A percentile compares a stretch with the other conserved stretches of the same genome.
phyloP scores from a whole-genome alignment of 1,140 invertebrate species.

The Bombus ignitus region DNA sequence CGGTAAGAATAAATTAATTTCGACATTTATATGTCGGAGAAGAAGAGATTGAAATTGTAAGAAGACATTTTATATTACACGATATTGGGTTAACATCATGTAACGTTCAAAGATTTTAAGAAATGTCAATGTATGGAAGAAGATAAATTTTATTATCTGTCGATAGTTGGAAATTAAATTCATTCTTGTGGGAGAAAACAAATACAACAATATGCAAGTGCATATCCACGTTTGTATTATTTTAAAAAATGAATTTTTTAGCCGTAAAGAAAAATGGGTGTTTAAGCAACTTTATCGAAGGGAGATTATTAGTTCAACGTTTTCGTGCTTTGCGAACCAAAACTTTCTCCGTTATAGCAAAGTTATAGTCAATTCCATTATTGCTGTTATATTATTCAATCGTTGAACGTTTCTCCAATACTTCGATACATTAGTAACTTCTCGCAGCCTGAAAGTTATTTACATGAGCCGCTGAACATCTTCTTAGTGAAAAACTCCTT shows the following conservation, averaged over 20 bases:
- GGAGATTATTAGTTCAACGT: slow-evolving; percentile 1
- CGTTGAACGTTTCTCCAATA: slow-evolving; percentile 12
- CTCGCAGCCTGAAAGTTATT: neutral
- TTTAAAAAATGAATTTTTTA: neutral
- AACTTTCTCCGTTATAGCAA: neutral
- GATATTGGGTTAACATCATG: neutral
- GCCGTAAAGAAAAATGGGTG: neutral
- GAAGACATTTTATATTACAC: neutral
- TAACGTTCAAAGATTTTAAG: neutral
- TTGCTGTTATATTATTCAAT: slow-evolving; percentile 33
- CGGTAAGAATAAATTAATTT: neutral
- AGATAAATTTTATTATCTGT: neutral
- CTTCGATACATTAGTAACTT: slow-evolving; percentile 9
- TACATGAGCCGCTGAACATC: neutral
- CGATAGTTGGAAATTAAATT: neutral
- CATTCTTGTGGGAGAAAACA: neutral
- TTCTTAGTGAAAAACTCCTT: neutral
- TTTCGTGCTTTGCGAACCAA: neutral
- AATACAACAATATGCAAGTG: neutral
- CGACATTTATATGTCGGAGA: neutral
- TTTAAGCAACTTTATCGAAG: neutral
- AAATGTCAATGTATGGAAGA: too few species aligned
- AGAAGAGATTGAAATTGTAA: neutral
- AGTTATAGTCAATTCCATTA: slow-evolving; percentile 36
- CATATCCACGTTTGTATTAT: neutral